Conservation (phyloP, 2,113 vertebrate genomes). For the Tragelaphus imberbis region DNA sequence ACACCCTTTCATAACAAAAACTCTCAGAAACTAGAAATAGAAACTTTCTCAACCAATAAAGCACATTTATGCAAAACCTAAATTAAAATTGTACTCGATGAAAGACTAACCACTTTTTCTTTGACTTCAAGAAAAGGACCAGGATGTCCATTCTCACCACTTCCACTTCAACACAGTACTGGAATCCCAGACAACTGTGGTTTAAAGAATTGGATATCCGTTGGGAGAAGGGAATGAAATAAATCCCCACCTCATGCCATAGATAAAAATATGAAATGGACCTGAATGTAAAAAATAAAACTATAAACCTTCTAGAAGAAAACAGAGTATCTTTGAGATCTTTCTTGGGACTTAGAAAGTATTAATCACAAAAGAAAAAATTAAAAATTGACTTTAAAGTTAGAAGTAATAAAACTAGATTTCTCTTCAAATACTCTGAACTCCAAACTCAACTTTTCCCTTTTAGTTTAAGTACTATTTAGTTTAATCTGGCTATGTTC, state of each 20-base stretch:
- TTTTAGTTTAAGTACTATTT: background rate
- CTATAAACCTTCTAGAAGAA: background rate
- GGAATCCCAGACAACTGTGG: background rate
- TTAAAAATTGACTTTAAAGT: background rate
- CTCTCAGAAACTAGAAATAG: background rate
- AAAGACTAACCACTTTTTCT: background rate
- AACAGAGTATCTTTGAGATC: background rate
- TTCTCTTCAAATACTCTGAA: conserved; percentile 20
- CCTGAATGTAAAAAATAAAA: background rate
- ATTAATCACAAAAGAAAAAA: background rate
- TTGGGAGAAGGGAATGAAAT: background rate
- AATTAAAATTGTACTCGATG: background rate
- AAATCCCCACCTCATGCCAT: background rate
- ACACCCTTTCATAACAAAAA: conserved; percentile 26
- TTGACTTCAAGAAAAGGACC: background rate
- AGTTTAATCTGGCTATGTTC: background rate
- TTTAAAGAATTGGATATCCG: background rate
- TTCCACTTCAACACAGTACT: background rate
- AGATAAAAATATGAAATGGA: background rate
- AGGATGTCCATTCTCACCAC: background rate
- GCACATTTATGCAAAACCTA: background rate
- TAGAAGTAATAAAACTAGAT: conserved; percentile 8
- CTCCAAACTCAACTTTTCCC: background rate
- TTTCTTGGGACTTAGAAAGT: background rate
- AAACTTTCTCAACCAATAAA: background rate